Conservation (phyloP, 2,888 invertebrate genomes). For the Scaptomyza reducta region DNA sequence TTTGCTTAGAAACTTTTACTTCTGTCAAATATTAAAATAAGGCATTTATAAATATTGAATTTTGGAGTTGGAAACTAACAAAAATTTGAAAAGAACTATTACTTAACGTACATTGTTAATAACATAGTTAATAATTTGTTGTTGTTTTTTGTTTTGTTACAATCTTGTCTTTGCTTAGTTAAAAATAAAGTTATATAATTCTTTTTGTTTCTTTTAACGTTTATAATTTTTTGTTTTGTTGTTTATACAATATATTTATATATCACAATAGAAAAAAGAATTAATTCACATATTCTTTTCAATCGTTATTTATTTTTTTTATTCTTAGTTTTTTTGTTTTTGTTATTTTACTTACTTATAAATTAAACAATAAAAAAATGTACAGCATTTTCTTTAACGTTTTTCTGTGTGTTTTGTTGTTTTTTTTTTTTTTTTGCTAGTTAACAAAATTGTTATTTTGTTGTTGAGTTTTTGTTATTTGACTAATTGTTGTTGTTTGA, state of each 20-base stretch:
- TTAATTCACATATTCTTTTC: slow-evolving; percentile 75
- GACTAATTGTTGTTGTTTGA: slow-evolving; percentile 75
- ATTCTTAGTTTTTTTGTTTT: slow-evolving; percentile 23
- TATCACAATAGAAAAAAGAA: slow-evolving; percentile 84
- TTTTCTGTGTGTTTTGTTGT: slow-evolving; percentile 12
- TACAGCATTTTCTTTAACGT: slow-evolving; percentile 72
- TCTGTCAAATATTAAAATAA: slow-evolving; percentile 50
- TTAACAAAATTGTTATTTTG: slow-evolving; percentile 50
- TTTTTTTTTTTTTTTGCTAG: slow-evolving; percentile 52
- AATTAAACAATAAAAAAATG: slow-evolving; percentile 77
- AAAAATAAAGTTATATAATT: slow-evolving; percentile 73
- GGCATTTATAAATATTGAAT: slow-evolving; percentile 65
- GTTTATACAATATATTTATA: slow-evolving; percentile 72
- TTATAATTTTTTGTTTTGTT: slow-evolving; percentile 46
- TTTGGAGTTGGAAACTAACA: slow-evolving; percentile 36
- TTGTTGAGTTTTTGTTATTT: slow-evolving; percentile 60
- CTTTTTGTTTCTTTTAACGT: slow-evolving; percentile 57
- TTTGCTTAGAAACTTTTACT: slow-evolving; percentile 4
- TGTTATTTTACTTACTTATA: slow-evolving; percentile 68
- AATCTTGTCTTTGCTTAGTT: slow-evolving; percentile 56
- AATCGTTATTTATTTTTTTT: slow-evolving; percentile 63
- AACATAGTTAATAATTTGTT: slow-evolving; percentile 63
- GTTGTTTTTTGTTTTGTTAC: slow-evolving; percentile 7
- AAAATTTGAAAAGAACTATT: slow-evolving; percentile 41
- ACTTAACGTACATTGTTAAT: slow-evolving; percentile 45